phyloP scores from a whole-genome alignment of 2,888 invertebrate species.

The Polydrusus pterygomalis region DNA sequence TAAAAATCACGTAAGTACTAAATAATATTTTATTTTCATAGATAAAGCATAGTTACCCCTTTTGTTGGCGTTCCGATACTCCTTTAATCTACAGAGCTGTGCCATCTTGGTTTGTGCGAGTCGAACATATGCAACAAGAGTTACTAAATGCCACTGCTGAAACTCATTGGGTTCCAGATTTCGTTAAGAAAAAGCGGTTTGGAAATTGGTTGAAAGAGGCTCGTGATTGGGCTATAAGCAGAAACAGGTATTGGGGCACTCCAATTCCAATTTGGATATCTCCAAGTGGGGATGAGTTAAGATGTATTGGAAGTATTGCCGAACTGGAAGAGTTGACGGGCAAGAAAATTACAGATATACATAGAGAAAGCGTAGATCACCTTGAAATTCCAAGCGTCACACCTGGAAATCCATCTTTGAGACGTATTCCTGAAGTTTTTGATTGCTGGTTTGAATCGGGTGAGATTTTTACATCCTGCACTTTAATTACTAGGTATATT shows the following conservation, averaged over 20 bases:
- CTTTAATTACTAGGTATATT: background rate
- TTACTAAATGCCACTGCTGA: slow-evolving; percentile 86
- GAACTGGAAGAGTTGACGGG: slow-evolving; percentile 92
- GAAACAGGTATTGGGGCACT: slow-evolving; percentile 99
- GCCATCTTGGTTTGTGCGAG: slow-evolving; percentile 98
- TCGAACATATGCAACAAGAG: slow-evolving; percentile 90
- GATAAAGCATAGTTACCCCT: slow-evolving; percentile 97
- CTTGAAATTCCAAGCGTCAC: slow-evolving; percentile 93
- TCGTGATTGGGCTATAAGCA: slow-evolving; percentile 97
- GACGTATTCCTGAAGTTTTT: slow-evolving; percentile 94
- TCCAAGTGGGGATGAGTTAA: slow-evolving; percentile 92
- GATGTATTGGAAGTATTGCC: slow-evolving; percentile 94
- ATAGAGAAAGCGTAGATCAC: slow-evolving; percentile 95
- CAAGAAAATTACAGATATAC: slow-evolving; percentile 89
- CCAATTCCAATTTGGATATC: slow-evolving; percentile 99
- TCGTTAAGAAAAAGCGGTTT: slow-evolving; percentile 98
- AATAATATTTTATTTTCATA: slow-evolving; percentile 53
- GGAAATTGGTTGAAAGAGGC: slow-evolving; percentile 99
- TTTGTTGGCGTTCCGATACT: slow-evolving; percentile 99
- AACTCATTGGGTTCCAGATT: slow-evolving; percentile 99
- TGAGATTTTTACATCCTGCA: slow-evolving; percentile 10
- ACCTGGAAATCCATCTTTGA: slow-evolving; percentile 86
- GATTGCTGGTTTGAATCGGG: slow-evolving; percentile 99
- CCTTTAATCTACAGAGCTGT: slow-evolving; percentile 98
- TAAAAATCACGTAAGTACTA: too few species aligned